Base-by-base conservation (phyloP, 2,888 invertebrate species). In the Chaetoderma sp. region DNA sequence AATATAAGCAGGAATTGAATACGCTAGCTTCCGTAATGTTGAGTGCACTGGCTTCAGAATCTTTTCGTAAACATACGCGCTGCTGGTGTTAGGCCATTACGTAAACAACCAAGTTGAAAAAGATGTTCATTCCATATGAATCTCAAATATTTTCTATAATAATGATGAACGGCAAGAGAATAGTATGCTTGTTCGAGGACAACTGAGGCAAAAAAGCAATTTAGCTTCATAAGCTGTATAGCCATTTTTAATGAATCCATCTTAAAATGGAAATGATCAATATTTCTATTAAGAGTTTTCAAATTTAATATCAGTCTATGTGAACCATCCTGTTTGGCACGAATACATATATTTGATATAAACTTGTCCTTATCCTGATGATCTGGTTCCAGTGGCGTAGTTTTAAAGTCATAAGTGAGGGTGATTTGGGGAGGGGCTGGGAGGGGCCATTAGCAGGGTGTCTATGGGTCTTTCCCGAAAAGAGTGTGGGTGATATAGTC, bases 271-370 rank as follows among this genome's bases (percentile, higher is more conserved):
- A 52, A 39, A 18, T 59, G 58, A 25, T 59, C 6, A 8, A 67
- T 49, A 39, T 32, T 28, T 30, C 25, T 3, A 36, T 64, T 67
- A 3, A 67, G 27, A 3, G 42, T 4, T 23, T 60, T 64, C 30
- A 64, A 55, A 60, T 67, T 64, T 27, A 67, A 33, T 50, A 64
- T 67, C 21, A 67, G 23, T 36, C 58, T 25, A 5, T 45, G n/a
- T n/a, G n/a, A n/a, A n/a, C n/a, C n/a, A n/a, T n/a, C n/a, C n/a
- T n/a, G n/a, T n/a, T n/a, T n/a, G 30, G 4, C 57, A 50, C 23
- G 62, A 61, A 55, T 64, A 60, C 13, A 28, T 47, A 36, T 67
- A n/a, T n/a, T 54, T 27, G 10, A n/a, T 27, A 54, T 30, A 16
- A 54, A 28, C 6, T 6, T 32, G 16, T 16, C 21, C 28, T 10